Conservation (phyloP, 1,140 invertebrate species). For the Uloborus diversus region DNA sequence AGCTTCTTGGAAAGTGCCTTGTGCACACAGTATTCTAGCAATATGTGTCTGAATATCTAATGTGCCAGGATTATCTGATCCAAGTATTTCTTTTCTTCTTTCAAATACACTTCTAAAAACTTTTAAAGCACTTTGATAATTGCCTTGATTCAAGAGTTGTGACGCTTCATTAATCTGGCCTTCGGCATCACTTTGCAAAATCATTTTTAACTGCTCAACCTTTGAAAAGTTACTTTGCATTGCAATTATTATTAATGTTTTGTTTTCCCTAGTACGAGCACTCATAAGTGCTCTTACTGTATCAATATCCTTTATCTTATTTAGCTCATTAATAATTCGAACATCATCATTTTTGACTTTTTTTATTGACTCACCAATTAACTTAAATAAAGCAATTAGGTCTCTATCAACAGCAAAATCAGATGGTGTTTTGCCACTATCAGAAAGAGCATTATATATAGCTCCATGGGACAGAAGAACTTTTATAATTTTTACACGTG, state of each 20-base stretch:
- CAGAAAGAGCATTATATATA: slow-evolving; percentile 19
- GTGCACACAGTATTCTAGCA: too few relatives aligned
- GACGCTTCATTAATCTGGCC: not conserved
- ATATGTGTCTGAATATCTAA: too few relatives aligned
- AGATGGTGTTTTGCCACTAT: slow-evolving; percentile 19
- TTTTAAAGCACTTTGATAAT: too few relatives aligned
- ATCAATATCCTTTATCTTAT: slow-evolving; percentile 1
- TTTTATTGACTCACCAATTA: slow-evolving; percentile 14
- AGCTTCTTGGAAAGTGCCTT: too few relatives aligned
- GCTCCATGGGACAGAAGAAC: slow-evolving; percentile 56
- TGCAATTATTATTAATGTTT: slow-evolving; percentile 12
- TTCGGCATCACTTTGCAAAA: not conserved
- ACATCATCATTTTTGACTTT: slow-evolving; percentile 15
- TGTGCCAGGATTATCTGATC: too few relatives aligned
- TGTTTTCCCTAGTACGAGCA: slow-evolving; percentile 10
- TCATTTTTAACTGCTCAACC: slow-evolving; percentile 4
- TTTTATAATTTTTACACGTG: slow-evolving; percentile 53
- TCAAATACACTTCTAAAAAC: too few relatives aligned
- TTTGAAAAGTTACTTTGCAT: slow-evolving; percentile 23
- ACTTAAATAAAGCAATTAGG: not conserved
- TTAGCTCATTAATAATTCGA: not conserved
- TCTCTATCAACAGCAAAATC: slow-evolving; percentile 46
- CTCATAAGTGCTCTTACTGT: slow-evolving; percentile 19
- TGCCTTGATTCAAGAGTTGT: too few relatives aligned
- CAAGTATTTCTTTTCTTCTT: too few relatives aligned